Evolutionary conservation across 2,888 invertebrate genomes (phyloP).

Genomic region (Thysanoteuthis rhombus): DNA sequence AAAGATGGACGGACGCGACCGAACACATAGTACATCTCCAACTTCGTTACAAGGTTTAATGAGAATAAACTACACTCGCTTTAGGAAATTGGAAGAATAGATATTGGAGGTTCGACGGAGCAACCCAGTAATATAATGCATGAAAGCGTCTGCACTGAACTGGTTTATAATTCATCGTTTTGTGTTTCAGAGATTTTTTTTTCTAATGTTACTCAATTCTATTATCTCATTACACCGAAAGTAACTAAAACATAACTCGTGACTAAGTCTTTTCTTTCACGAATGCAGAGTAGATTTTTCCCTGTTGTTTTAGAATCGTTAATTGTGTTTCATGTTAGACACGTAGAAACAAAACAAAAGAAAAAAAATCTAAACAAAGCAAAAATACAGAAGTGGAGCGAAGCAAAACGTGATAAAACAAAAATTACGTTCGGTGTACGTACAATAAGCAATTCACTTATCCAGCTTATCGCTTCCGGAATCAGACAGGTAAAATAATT

Average conservation of each 20-base stretch:
- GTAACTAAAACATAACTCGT: not conserved
- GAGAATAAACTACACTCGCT: too few species aligned
- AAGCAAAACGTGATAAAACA: not conserved
- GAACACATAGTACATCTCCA: too few species aligned
- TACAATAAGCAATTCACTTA: not conserved
- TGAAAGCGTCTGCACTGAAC: not conserved
- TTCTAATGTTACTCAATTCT: not conserved
- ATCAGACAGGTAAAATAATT: constrained; percentile 12
- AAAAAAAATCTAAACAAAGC: too few species aligned
- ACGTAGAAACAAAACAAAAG: not conserved
- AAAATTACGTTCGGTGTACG: not conserved
- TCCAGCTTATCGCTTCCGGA: not conserved
- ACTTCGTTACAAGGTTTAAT: too few species aligned
- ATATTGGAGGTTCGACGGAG: not conserved
- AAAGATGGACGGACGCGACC: too few species aligned
- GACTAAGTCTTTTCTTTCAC: not conserved
- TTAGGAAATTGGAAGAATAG: too few species aligned
- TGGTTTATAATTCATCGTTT: not conserved
- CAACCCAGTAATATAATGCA: not conserved
- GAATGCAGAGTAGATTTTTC: not conserved
- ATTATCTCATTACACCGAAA: not conserved
- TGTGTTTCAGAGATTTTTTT: not conserved
- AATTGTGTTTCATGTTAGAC: not conserved
- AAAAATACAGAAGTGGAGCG: not conserved
- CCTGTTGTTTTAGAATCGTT: not conserved